Conservation (phyloP, 2,113 vertebrate genomes). For the Patagioenas fasciata region DNA sequence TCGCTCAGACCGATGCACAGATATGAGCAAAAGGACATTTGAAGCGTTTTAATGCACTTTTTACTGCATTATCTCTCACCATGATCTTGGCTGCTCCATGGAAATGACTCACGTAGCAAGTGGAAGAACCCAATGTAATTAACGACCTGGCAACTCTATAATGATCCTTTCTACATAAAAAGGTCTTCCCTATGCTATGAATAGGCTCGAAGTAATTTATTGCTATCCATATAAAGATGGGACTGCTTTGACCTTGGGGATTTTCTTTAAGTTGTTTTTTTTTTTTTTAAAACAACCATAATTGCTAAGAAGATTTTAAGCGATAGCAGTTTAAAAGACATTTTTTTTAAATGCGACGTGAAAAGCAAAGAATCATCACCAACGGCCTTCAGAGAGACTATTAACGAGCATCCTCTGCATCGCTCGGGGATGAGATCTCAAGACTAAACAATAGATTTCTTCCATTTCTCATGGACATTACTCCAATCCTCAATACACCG, state of each 20-base stretch:
- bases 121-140: slow-evolving; percentile 75
- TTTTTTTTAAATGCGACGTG: background rate
- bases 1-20: slow-evolving; percentile 48
- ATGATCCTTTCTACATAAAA: slow-evolving; percentile 75
- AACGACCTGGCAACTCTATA: slow-evolving; percentile 78
- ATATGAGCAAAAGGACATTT: slow-evolving; percentile 69
- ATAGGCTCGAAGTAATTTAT: slow-evolving; percentile 71
- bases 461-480: background rate
- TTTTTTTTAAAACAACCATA: background rate
- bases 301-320: slow-evolving; percentile 43
- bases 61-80: slow-evolving; percentile 73
- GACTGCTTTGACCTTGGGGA: slow-evolving; percentile 63
- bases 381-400: slow-evolving; percentile 11
- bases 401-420: background rate
- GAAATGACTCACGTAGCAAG: slow-evolving; percentile 67
- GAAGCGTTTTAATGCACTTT: slow-evolving; percentile 71
- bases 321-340: slow-evolving; percentile 15
- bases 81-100: slow-evolving; percentile 71
- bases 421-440: background rate
- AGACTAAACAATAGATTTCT: background rate
- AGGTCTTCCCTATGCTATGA: slow-evolving; percentile 71
- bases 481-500: background rate
- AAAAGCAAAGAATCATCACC: slow-evolving; percentile 1
- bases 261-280: slow-evolving; percentile 18
- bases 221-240: slow-evolving; percentile 59